phyloP scores from a whole-genome alignment of 2,113 vertebrate genomes.

The Okapia johnstoni region DNA sequence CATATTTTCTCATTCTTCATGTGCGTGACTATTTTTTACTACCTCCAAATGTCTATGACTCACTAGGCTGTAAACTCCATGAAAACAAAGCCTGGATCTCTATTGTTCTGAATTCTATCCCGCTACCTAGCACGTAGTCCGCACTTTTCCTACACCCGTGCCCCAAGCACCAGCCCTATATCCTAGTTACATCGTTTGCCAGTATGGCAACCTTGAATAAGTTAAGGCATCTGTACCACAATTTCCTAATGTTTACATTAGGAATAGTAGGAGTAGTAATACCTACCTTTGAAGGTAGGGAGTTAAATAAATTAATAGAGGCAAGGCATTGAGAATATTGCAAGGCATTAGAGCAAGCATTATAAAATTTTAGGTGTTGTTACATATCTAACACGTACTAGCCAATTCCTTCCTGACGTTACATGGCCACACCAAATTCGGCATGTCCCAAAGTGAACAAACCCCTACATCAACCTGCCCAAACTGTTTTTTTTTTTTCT shows the following conservation, averaged over 20 bases:
- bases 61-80: background rate
- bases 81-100: background rate
- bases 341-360: background rate
- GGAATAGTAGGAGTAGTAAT: background rate
- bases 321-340: background rate
- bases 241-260: background rate
- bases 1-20: conserved; percentile 1
- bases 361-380: background rate
- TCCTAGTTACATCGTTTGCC: background rate
- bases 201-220: background rate
- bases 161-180: background rate
- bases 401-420: background rate
- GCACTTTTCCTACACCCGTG: background rate
- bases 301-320: background rate
- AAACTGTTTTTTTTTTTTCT: background rate
- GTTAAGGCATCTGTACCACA: background rate
- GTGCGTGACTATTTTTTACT: background rate
- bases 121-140: background rate
- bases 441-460: background rate
- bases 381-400: background rate
- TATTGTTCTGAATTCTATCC: background rate
- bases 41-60: background rate
- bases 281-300: background rate
- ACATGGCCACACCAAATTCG: background rate
- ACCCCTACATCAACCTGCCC: background rate